phyloP scores from a whole-genome alignment of 64 coral and sea anemone species.

The Porites australiensis region DNA sequence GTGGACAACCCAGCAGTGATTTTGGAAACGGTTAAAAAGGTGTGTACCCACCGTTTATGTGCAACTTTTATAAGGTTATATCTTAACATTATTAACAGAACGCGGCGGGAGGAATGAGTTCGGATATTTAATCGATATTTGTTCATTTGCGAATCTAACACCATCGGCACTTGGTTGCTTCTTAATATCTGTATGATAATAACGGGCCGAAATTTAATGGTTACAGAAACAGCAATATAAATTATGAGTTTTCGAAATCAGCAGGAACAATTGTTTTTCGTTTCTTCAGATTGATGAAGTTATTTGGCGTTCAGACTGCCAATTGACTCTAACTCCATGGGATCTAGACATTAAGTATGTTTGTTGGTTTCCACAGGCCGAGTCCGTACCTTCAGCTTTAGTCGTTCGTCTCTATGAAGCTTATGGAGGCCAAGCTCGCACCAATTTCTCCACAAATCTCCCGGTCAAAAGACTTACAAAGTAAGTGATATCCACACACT shows the following conservation, averaged over 20 bases:
- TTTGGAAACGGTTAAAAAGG: slow-evolving; percentile 96
- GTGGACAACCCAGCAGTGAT: slow-evolving; percentile 83
- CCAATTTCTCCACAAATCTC: slow-evolving; percentile 48
- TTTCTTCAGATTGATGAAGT: too few species aligned
- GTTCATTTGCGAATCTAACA: background rate
- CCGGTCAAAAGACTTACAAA: slow-evolving; percentile 51
- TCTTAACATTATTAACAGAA: background rate
- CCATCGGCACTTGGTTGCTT: too few species aligned
- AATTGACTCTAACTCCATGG: too few species aligned
- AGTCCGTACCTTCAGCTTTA: slow-evolving; percentile 70
- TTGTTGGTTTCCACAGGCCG: slow-evolving; percentile 57
- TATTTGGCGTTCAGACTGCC: too few species aligned
- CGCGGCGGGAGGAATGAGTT: background rate
- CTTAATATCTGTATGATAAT: too few species aligned
- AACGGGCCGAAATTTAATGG: too few species aligned
- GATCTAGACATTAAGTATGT: background rate
- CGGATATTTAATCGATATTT: background rate
- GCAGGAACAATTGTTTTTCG: too few species aligned
- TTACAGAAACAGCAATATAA: too few species aligned
- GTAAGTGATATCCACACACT: slow-evolving; percentile 23
- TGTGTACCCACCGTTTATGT: background rate
- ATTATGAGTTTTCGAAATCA: too few species aligned
- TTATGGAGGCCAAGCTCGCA: slow-evolving; percentile 77
- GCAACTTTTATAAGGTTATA: background rate
- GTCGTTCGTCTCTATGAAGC: slow-evolving; percentile 92